Evolutionary conservation across 2,797 vertebrate species (phyloP).

Genomic region (Hephaestus fuliginosus): DNA sequence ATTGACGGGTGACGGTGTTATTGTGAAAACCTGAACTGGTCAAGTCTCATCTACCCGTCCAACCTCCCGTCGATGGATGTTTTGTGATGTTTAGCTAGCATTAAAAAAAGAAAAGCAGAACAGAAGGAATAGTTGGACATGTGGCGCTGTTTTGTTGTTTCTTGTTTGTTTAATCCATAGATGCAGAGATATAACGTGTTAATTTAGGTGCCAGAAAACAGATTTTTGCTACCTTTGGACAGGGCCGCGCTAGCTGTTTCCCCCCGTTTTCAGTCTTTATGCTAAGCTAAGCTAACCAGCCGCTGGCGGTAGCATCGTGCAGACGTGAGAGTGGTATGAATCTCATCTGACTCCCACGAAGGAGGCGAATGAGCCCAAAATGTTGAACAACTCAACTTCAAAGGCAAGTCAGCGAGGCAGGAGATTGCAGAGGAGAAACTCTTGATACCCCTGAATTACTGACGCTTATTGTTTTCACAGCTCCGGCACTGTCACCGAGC

Average conservation of each 20-base stretch:
- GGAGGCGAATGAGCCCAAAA: neutral
- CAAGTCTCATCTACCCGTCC: neutral
- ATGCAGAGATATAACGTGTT: neutral
- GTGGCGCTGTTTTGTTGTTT: too few species aligned
- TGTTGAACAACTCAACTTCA: constrained; percentile 2
- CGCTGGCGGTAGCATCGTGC: neutral
- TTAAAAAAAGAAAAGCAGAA: neutral
- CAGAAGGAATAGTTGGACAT: neutral
- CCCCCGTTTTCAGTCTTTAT: neutral
- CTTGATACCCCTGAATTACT: constrained; percentile 44
- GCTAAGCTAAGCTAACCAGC: neutral
- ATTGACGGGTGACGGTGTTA: neutral
- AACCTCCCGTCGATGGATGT: neutral
- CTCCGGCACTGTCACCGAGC: constrained; percentile 39
- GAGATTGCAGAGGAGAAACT: constrained; percentile 31
- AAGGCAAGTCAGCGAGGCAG: constrained; percentile 12
- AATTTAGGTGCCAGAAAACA: neutral
- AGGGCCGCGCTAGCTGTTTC: neutral
- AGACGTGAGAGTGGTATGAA: neutral
- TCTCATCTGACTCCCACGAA: constrained; percentile 1
- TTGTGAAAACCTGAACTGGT: neutral
- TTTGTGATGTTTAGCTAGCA: neutral
- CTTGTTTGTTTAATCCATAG: neutral
- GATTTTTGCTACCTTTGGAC: neutral
- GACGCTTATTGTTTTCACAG: constrained; percentile 48